phyloP scores from a whole-genome alignment of 2,888 invertebrate genomes.

The Malthinus seriepunctatus region DNA sequence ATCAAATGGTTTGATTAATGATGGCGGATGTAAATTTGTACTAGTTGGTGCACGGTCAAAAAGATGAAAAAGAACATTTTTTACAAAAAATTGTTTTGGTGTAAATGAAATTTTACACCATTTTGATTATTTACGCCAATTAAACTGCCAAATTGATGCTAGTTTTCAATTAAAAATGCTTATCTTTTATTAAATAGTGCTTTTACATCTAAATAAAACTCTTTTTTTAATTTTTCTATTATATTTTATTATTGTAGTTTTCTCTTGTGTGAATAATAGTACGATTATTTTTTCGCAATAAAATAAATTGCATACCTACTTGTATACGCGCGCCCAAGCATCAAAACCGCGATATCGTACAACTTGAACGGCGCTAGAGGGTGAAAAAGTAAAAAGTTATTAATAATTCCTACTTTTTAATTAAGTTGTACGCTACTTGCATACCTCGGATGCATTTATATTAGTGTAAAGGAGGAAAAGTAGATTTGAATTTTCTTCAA shows the following conservation, averaged over 20 bases:
- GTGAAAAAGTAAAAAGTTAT: constrained; percentile 17
- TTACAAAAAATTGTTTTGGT: too few species aligned
- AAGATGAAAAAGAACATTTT: too few species aligned
- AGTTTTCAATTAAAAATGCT: too few species aligned
- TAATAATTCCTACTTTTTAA: constrained; percentile 25
- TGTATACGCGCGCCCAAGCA: neutral
- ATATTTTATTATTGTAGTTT: neutral
- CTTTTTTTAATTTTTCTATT: too few species aligned
- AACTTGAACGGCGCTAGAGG: neutral
- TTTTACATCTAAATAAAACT: too few species aligned
- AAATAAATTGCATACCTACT: neutral
- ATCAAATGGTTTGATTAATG: too few species aligned
- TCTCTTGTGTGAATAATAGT: neutral
- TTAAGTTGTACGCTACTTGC: constrained; percentile 22
- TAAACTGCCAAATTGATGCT: too few species aligned
- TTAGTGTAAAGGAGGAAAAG: constrained; percentile 17
- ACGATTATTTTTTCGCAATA: neutral
- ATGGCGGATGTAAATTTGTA: too few species aligned
- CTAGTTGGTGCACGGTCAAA: too few species aligned
- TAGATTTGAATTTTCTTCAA: constrained; percentile 7
- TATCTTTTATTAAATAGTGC: too few species aligned
- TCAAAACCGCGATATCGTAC: constrained; percentile 1
- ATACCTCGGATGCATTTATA: constrained; percentile 5
- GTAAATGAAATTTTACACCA: too few species aligned
- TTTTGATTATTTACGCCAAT: too few species aligned